Evolutionary conservation across 2,888 invertebrate species (phyloP).

Genomic region (Caenorhabditis macrosperma): DNA sequence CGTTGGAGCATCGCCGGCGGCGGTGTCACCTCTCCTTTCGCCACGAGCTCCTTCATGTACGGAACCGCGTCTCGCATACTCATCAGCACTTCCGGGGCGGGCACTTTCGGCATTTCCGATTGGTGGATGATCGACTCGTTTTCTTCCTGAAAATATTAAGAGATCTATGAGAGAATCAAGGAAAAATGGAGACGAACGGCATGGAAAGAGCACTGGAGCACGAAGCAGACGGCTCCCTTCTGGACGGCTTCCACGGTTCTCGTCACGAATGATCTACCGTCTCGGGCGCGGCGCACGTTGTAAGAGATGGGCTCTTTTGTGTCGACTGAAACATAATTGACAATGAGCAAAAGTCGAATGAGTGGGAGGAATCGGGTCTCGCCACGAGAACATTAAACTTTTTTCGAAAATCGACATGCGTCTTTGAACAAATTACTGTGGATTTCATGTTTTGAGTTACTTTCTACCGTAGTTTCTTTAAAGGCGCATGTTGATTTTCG

Average conservation of each 20-base stretch:
- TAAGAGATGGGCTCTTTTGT: conserved; percentile 80
- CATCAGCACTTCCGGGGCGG: conserved; percentile 60
- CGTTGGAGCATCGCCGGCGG: conserved; percentile 39
- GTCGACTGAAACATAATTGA: conserved; percentile 66
- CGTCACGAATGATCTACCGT: conserved; percentile 79
- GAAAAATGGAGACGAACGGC: conserved; percentile 8
- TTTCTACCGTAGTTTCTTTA: no score
- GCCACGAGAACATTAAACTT: background rate
- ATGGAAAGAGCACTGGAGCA: conserved; percentile 76
- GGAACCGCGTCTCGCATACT: conserved; percentile 61
- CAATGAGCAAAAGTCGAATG: background rate
- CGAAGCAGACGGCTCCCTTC: conserved; percentile 80
- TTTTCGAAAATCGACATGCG: no score
- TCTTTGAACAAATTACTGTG: no score
- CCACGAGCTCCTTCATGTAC: conserved; percentile 52
- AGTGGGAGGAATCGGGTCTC: background rate
- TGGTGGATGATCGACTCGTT: conserved; percentile 65
- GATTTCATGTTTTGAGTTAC: no score
- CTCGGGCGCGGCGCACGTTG: conserved; percentile 81
- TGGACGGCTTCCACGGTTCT: conserved; percentile 81
- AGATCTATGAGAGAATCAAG: no score
- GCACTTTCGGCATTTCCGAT: conserved; percentile 66
- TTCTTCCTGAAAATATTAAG: conserved; percentile 50
- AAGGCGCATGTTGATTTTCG: no score
- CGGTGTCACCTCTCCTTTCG: conserved; percentile 53